Percentiles rank a stretch among this genome's conserved stretches.
Conservation (phyloP, 2,888 invertebrate genomes). For the Drosophila tripunctata region DNA sequence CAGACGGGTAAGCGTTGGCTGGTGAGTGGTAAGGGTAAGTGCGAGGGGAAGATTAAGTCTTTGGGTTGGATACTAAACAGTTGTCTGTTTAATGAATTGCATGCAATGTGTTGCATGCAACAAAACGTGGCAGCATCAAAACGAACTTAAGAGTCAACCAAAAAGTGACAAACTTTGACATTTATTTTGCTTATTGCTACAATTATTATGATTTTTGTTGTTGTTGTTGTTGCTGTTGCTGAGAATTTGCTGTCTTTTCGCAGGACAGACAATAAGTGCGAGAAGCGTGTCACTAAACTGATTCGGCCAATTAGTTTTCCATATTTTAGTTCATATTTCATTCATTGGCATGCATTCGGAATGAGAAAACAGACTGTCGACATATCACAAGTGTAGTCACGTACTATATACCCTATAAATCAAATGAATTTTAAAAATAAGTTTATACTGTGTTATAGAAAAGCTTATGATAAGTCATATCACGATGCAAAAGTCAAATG, state of each 20-base stretch:
- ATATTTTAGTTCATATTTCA: constrained; percentile 84
- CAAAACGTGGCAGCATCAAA: constrained; percentile 3
- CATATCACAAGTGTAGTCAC: too few relatives aligned
- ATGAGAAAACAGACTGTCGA: neutral
- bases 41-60: neutral
- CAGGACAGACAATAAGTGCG: neutral
- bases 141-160: neutral
- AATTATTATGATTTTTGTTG: constrained; percentile 25
- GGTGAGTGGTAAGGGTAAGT: neutral
- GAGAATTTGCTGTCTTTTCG: neutral
- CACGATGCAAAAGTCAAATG: too few relatives aligned
- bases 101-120: constrained; percentile 31
- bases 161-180: constrained; percentile 23
- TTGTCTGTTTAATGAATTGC: constrained; percentile 37
- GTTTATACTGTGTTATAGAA: too few relatives aligned
- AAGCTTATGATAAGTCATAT: too few relatives aligned
- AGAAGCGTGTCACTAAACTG: constrained; percentile 43
- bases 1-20: neutral
- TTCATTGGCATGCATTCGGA: neutral
- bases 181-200: constrained; percentile 28
- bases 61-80: constrained; percentile 19
- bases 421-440: too few relatives aligned
- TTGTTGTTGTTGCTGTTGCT: constrained; percentile 4
- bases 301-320: constrained; percentile 50
- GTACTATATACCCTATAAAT: too few relatives aligned